Evolutionary conservation across 2,888 invertebrate species (phyloP), one percentile per base, ranked within the genome.

Genomic region (Selenia dentaria): DNA sequence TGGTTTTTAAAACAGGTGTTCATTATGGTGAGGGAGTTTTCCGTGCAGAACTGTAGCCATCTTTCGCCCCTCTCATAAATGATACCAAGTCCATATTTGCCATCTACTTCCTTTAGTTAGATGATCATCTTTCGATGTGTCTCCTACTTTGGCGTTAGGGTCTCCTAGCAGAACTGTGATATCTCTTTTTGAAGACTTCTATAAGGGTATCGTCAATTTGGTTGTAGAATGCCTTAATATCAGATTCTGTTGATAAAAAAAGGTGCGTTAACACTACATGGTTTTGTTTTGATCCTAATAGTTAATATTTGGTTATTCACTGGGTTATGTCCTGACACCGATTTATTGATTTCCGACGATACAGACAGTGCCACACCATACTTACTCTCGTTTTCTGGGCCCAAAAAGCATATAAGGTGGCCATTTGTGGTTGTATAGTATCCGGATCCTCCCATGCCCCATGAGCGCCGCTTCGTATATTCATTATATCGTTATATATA

Each of bases 291-390:
- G n/a, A 38, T 12, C 10, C 22, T 37, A 2, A 27, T 2, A 6
- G 36, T 37, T 6, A 38, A 2, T 20, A 38, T 38, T 1, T 22
- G 20, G 6, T 28, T 22, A 9, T n/a, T 22, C 12, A 38, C 29
- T 8, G 38, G 38, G 29, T 29, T 38, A 12, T 38, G 29, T 29
- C 38, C 38, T 4, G 29, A 13, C 8, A 38, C 38, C 20, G 9
- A 22, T 13, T 29, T 20, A 3, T 38, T 22, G 5, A 38, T 29
- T 8, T 38, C 9, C 2, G 38, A 28, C 4, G 38, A 13, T 11
- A 38, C 22, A 22, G 24, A 22, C 2, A 38, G 6, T 2, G 29
- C 22, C n/a, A 38, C 29, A 6, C 29, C 38, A 12, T 28, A 22
- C n/a, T 18, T 29, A 12, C 38, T 38, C n/a, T 22, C 28, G 22